phyloP scores from a whole-genome alignment of 1,140 invertebrate species.

The Tetranychus cinnabarinus region DNA sequence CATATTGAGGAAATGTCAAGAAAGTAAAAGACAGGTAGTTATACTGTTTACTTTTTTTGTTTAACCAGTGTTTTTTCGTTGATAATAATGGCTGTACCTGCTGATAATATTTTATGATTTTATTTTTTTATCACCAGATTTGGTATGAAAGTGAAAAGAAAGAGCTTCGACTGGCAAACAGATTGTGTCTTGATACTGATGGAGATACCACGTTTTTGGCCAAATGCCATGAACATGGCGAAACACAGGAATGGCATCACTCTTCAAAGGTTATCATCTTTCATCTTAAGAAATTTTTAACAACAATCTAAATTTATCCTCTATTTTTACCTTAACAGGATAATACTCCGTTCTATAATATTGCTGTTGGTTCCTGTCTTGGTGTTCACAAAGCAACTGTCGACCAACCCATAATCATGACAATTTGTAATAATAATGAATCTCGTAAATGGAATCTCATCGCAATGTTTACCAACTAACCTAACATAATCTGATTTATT shows the following conservation, averaged over 20 bases:
- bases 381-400: conserved; percentile 17
- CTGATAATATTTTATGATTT: conserved; percentile 6
- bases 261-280: conserved; percentile 30
- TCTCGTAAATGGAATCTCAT: conserved; percentile 1
- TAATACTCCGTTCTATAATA: conserved; percentile 52
- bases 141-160: conserved; percentile 64
- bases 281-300: conserved; percentile 11
- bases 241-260: conserved; percentile 65
- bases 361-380: conserved; percentile 57
- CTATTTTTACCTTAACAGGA: conserved; percentile 23
- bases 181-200: conserved; percentile 56
- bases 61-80: neutral
- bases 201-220: conserved; percentile 37
- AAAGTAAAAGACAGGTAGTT: conserved; percentile 36
- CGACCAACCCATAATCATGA: neutral
- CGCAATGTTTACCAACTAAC: neutral
- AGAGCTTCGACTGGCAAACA: conserved; percentile 57
- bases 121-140: conserved; percentile 27
- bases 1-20: conserved; percentile 38
- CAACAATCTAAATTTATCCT: neutral
- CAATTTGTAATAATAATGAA: neutral
- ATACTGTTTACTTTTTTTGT: neutral
- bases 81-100: no score
- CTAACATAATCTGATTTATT: no score
- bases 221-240: conserved; percentile 78